These are phyloP conservation scores for Alcis repandata DNA, from an alignment of 2,888 invertebrate genomes.

Conservation along the genomic window DNA sequence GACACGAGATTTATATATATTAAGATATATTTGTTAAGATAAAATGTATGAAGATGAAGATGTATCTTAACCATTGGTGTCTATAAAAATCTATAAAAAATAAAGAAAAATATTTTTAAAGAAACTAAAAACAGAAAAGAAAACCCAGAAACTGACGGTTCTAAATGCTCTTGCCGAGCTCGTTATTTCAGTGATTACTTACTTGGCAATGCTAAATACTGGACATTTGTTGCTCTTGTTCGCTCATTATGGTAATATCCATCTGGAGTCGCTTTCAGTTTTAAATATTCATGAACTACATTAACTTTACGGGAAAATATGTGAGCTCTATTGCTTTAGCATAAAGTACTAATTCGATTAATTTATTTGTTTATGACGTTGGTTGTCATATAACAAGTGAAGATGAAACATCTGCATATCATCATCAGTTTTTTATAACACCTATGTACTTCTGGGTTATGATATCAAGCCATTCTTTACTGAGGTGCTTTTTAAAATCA, in stretches of 20 bases:
- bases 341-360: background rate
- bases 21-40: too few relatives aligned
- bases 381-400: background rate
- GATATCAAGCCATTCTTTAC: too few relatives aligned
- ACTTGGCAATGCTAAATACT: constrained; percentile 31
- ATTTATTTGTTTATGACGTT: background rate
- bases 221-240: constrained; percentile 32
- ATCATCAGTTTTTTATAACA: too few relatives aligned
- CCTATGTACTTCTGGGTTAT: too few relatives aligned
- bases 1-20: too few relatives aligned
- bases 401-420: background rate
- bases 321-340: background rate
- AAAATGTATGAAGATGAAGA: too few relatives aligned
- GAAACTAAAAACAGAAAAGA: too few relatives aligned
- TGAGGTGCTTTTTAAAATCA: too few relatives aligned
- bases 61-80: too few relatives aligned
- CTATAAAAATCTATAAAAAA: too few relatives aligned
- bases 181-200: constrained; percentile 20
- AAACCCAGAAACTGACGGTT: too few relatives aligned
- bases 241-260: constrained; percentile 33
- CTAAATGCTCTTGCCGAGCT: background rate
- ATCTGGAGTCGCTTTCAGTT: constrained; percentile 31
- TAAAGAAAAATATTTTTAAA: too few relatives aligned
- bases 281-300: constrained; percentile 32
- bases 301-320: constrained; percentile 23